These are phyloP conservation scores for Onychorhynchus coronatus DNA, from an alignment of 2,113 vertebrate genomes.

Conservation along the genomic window DNA sequence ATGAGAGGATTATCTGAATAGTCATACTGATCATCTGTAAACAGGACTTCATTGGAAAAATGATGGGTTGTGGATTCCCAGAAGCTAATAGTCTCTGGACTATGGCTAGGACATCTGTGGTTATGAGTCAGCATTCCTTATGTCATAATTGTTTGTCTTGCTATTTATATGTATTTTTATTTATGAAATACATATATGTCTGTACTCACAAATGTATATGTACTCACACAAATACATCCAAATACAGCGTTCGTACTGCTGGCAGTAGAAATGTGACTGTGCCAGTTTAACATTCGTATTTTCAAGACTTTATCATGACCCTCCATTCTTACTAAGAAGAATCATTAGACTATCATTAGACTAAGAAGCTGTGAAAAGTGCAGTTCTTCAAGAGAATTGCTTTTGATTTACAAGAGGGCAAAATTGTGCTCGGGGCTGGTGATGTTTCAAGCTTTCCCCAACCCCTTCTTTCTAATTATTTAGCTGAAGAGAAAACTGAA, in stretches of 20 bases:
- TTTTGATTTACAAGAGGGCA: background rate
- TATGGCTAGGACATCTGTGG: background rate
- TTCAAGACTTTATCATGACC: background rate
- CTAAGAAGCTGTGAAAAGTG: background rate
- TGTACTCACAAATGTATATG: background rate
- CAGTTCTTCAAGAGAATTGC: background rate
- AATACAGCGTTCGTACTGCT: background rate
- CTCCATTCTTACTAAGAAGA: background rate
- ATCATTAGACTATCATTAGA: background rate
- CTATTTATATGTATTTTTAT: background rate
- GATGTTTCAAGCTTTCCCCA: background rate
- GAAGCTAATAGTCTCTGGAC: background rate
- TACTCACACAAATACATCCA: background rate
- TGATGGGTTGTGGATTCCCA: background rate
- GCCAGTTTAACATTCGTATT: background rate
- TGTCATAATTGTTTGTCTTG: background rate
- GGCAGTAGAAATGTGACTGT: background rate
- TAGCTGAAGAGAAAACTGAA: background rate
- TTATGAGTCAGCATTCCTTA: background rate
- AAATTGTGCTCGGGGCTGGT: rapidly evolving
- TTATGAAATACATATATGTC: background rate
- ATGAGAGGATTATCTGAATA: background rate
- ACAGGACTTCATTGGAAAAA: background rate
- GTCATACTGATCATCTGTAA: background rate
- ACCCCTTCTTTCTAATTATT: background rate